phyloP scores from a whole-genome alignment of 2,797 vertebrate genomes.

The Vultur gryphus region DNA sequence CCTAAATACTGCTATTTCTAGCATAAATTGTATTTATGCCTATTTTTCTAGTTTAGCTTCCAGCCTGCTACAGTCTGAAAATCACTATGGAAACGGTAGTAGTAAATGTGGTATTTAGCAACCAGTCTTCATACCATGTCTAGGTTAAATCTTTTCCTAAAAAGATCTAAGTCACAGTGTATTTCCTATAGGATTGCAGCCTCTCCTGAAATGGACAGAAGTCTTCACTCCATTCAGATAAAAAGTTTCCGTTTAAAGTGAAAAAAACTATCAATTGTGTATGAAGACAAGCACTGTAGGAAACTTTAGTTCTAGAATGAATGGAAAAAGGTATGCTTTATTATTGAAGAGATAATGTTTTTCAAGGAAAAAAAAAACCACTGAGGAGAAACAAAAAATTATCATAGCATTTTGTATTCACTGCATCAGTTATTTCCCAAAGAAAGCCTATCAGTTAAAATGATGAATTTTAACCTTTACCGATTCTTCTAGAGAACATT shows the following conservation, averaged over 20 bases:
- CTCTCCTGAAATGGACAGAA: neutral
- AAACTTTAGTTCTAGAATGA: constrained; percentile 23
- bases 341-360: constrained; percentile 44
- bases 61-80: neutral
- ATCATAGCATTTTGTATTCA: constrained; percentile 74
- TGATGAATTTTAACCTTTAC: constrained; percentile 86
- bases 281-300: neutral
- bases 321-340: constrained; percentile 22
- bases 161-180: neutral
- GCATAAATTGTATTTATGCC: constrained; percentile 7
- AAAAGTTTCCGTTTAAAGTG: neutral
- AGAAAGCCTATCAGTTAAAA: constrained; percentile 81
- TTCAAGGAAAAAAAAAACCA: neutral
- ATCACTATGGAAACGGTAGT: constrained; percentile 45
- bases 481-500: constrained; percentile 76
- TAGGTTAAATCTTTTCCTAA: neutral
- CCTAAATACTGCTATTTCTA: neutral
- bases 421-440: constrained; percentile 67
- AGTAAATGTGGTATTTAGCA: constrained; percentile 22
- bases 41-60: constrained; percentile 10
- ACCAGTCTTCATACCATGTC: neutral
- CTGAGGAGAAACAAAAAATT: constrained; percentile 59
- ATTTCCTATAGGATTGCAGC: neutral
- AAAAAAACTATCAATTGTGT: neutral
- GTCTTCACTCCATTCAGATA: neutral